Evolutionary conservation across 2,113 vertebrate genomes (phyloP).

Genomic region (Pedetes capensis): DNA sequence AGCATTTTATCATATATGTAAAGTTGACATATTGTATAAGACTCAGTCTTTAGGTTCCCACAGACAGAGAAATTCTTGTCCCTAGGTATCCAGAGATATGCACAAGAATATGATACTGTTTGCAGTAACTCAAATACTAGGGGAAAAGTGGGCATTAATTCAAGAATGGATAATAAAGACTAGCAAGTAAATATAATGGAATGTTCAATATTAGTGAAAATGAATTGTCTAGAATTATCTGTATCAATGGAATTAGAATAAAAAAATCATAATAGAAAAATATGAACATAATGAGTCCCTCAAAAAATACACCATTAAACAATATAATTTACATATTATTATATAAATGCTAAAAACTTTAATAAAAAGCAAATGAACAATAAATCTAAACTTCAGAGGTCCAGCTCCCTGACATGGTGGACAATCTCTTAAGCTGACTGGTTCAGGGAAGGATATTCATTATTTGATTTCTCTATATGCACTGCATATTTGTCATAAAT

Average conservation of each 20-base stretch:
- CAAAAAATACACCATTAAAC: neutral
- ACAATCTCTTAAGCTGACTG: neutral
- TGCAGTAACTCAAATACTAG: neutral
- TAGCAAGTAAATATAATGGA: neutral
- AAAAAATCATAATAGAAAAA: neutral
- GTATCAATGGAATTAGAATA: neutral
- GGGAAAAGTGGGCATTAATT: neutral
- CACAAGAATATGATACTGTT: neutral
- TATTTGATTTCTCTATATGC: neutral
- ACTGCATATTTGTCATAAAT: neutral
- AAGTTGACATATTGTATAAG: neutral
- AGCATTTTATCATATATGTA: neutral
- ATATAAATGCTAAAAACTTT: neutral
- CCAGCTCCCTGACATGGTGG: accelerated
- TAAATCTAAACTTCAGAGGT: neutral
- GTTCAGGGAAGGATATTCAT: neutral
- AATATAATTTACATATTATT: too few relatives aligned
- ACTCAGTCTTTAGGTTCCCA: neutral
- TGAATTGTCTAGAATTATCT: neutral
- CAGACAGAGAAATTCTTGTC: neutral
- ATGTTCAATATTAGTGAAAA: neutral
- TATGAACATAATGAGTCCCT: neutral
- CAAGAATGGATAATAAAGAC: neutral
- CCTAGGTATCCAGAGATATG: neutral
- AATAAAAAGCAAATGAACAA: neutral